Base-by-base conservation (phyloP, 2,113 vertebrate genomes). In the Scytalopus superciliaris region DNA sequence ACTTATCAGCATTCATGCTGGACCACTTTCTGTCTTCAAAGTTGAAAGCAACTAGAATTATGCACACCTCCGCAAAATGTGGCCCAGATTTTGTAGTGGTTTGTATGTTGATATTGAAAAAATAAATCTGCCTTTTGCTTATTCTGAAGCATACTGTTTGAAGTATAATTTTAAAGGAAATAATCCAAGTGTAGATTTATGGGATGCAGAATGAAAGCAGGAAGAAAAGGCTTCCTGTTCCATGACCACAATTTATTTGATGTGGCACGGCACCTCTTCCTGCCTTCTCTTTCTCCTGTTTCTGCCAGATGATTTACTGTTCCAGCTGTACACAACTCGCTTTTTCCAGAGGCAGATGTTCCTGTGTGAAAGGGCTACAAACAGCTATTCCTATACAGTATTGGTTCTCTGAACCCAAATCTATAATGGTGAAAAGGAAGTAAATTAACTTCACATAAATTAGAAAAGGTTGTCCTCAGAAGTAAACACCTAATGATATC, bases 1-100 rank as follows among this genome's bases (percentile, higher is more conserved):
- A 82, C 73, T 94, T 87, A 94, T 53, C 87, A 95, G 64, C 73
- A 91, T 93, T 94, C 83, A 76, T 49, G 37, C 57, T 28, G 9
- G 66, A 91, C 78, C 53, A 30, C 66, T 96, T 96, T 92, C 76
- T 83, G 28, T 64, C 89, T 97, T 95, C 81, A 66, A 84, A 94
- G 78, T 77, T 87, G 67, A 97, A 95, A 93, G 81, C 59, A 90
- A 64, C 45, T 47, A 35, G 70, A 91, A 94, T 96, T 96, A 85
- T 77, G 63, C 78, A 91, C 70, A 85, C 45, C 79, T 87, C 66
- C 44, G 66, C 77, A 89, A 91, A 96, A 89, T 2, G 10, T 66
- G 91, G 92, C 93, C 93, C 73, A 87, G 89, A 92, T 93, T 95
- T 84, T 72, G 39, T 22, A 76, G 57, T 9, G n/a, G 67, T 66